A percentile compares a stretch with the other conserved stretches of the same genome.
Conservation (phyloP, 1,140 invertebrate genomes). For the Aphidius ervi region DNA sequence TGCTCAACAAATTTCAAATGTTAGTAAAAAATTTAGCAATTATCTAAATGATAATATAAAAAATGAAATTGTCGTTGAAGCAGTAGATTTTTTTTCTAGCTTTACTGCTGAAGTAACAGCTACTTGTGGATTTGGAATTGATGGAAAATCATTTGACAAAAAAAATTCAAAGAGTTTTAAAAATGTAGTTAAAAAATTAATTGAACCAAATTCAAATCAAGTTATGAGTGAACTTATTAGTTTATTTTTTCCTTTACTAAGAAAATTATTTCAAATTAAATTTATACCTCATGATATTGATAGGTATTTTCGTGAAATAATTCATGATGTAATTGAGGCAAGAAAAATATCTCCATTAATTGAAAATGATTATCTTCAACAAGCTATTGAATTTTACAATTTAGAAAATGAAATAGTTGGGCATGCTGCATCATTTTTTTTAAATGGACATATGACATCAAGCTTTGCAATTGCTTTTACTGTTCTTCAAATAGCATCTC, state of each 20-base stretch:
- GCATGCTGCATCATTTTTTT: conserved; percentile 32
- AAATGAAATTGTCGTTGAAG: conserved; percentile 25
- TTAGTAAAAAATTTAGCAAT: conserved; percentile 19
- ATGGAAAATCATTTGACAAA: conserved; percentile 28
- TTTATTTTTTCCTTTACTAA: conserved; percentile 12
- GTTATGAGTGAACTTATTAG: conserved; percentile 5
- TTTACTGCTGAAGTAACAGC: conserved; percentile 54
- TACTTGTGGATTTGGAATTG: conserved; percentile 49
- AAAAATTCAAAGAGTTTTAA: conserved; percentile 21
- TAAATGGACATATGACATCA: conserved; percentile 55
- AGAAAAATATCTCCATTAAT: conserved; percentile 6
- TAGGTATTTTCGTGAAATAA: conserved; percentile 20
- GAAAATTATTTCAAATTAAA: background rate
- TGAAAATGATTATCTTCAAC: conserved; percentile 30
- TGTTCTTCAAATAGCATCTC: conserved; percentile 37
- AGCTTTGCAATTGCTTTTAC: conserved; percentile 38
- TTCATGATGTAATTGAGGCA: conserved; percentile 15
- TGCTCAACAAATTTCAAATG: background rate
- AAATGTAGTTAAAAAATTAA: conserved; percentile 30
- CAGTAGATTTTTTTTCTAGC: conserved; percentile 38
- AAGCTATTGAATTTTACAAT: conserved; percentile 23
- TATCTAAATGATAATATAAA: conserved; percentile 20
- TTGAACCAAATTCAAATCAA: conserved; percentile 6
- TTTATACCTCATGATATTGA: conserved; percentile 19
- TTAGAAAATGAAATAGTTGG: conserved; percentile 28